phyloP scores from a whole-genome alignment of 2,888 invertebrate species.

The Cephus sareptanus region DNA sequence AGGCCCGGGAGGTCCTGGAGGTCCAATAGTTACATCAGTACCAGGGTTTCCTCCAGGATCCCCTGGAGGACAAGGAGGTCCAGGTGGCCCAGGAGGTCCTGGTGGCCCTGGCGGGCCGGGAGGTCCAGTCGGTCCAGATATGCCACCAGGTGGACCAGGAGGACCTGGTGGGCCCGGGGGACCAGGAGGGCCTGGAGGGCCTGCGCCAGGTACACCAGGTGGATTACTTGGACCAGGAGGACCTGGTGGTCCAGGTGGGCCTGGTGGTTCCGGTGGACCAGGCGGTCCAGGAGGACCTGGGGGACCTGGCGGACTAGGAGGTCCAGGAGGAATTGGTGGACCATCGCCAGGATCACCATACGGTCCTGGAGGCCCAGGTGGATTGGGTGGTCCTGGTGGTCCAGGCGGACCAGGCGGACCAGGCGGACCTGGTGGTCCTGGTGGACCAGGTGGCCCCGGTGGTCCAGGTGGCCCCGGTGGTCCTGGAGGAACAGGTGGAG shows the following conservation, averaged over 20 bases:
- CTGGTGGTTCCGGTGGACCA: background rate
- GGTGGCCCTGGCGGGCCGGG: conserved; percentile 55
- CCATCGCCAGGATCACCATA: conserved; percentile 41
- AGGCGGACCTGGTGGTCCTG: background rate
- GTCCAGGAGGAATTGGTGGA: conserved; percentile 13
- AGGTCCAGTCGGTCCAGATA: conserved; percentile 37
- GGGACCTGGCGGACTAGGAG: conserved; percentile 35
- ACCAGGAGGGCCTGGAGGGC: conserved; percentile 23
- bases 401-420: conserved; percentile 59
- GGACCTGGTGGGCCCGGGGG: conserved; percentile 48
- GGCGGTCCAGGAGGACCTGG: background rate
- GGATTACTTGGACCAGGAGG: conserved; percentile 8
- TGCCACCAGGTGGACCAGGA: conserved; percentile 33
- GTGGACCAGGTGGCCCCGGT: background rate
- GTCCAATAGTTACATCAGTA: conserved; percentile 22
- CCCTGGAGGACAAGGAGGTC: conserved; percentile 41
- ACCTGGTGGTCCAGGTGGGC: conserved; percentile 46
- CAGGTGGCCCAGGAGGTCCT: conserved; percentile 43
- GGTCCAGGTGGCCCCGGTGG: conserved; percentile 58
- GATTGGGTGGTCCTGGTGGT: conserved; percentile 45
- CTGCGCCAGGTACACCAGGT: too few relatives aligned
- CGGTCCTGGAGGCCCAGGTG: conserved; percentile 43
- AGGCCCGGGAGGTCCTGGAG: conserved; percentile 35
- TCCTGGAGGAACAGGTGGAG: conserved; percentile 61
- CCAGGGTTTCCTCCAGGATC: conserved; percentile 12